Base-by-base conservation (phyloP, 2,888 invertebrate genomes). In the Ferrisia virgata region DNA sequence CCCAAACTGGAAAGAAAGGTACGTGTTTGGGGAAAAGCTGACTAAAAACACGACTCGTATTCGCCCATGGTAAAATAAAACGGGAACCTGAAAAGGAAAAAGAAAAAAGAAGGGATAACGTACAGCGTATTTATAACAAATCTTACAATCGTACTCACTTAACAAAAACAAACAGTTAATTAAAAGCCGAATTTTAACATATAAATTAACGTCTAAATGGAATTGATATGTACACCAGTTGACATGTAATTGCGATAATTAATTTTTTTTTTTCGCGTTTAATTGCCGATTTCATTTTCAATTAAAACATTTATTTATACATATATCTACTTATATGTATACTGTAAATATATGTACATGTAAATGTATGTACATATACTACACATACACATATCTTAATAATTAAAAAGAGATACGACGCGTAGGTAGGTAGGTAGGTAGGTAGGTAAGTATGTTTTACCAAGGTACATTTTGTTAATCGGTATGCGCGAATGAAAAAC, bases 201-300 rank as follows among this genome's bases (percentile, higher is more conserved):
- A 64, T 64, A 72, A 72, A 72, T 72, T 72, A 72, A 33, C 36
- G 36, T 64, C 28, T 72, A 22, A 33, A 28, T 31, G 64, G 31
- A 64, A 64, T 47, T 36, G 43, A 15, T 43, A 15, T 13, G 8
- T 43, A 43, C 18, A 8, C 22, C 58, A 58, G 33, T 72, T 33
- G 72, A 33, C 72, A 33, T 6, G 36, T 33, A n/a, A 72, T 72
- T 33, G n/a, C 72, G 72, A 72, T 33, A 72, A 72, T 72, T 72
- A 72, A 72, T 72, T 36, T 72, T 72, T 36, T 72, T 72, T 69
- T 72, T n/a, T 72, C 72, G 9, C n/a, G 18, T 72, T 72, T 64
- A 64, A 64, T 64, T 33, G 22, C 72, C 72, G 36, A 33, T 72
- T 72, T 72, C 72, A 33, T 72, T 72, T 72, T 72, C 72, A 72